Base-by-base conservation (phyloP, 2,797 vertebrate species). In the Enteromius radiatus region DNA sequence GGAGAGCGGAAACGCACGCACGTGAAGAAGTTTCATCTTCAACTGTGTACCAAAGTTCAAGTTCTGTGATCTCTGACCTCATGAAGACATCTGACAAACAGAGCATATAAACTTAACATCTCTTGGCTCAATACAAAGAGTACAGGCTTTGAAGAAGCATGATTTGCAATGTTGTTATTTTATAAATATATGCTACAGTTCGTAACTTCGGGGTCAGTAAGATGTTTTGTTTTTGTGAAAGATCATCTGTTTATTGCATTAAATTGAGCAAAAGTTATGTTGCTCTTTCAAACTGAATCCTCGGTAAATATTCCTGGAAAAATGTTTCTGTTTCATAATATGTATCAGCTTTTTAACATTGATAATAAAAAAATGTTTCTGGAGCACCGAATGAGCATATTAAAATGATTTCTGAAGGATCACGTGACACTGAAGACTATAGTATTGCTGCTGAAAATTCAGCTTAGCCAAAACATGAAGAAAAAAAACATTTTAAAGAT, bases 1-100 rank as follows among this genome's bases (percentile, higher is more conserved):
- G 38, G 56, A 77, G 56, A 45, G 17, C 1, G 5, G 23, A 76
- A 63, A 47, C 2, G 17, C 38, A 77, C 47, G 59, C 59, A 63
- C 26, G 19, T 64, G 75, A 47, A 64, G 26, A 15, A 28, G 11
- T 21, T 77, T 47, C 54, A 61, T 61, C 38, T 64, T 61, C 59
- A 26, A n/a, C 17, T 45, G 38, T 47, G 75, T 77, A 17, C 14
- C 59, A 47, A 77, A 77, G 56, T 77, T 64, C 23, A 77, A 47
- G 17, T 45, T 63, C 10, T 10, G 9, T 21, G 59, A 77, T 45
- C 59, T 63, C 26, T 61, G 56, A 61, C 54, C 31, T 41, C 38
- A 43, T 43, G 43, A 61, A 61, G 33, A 59, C 21, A 59, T 56
- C 41, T 75, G 33, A 59, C 12, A 74, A 54, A 74, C 19, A 74